A percentile compares a stretch with the other conserved stretches of the same genome.
These are phyloP conservation scores for Neoarius graeffei DNA, from an alignment of 2,113 vertebrate species.

Conservation along the genomic window DNA sequence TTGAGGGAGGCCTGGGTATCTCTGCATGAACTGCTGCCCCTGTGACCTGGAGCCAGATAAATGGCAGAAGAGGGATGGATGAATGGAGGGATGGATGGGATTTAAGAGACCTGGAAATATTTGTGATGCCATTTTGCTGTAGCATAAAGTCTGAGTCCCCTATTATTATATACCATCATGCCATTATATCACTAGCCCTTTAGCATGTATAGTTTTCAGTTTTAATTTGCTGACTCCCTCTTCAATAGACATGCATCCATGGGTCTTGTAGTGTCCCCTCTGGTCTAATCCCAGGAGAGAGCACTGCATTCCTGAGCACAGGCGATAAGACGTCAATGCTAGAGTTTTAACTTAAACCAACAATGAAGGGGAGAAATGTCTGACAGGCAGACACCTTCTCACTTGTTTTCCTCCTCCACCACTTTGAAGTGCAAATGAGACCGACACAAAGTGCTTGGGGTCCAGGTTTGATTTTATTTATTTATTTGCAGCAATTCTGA, in stretches of 20 bases:
- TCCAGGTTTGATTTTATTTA: conserved; percentile 28
- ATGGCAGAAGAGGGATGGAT: too few relatives aligned
- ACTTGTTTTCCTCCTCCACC: conserved; percentile 29
- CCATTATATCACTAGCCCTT: not conserved
- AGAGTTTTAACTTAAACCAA: conserved; percentile 42
- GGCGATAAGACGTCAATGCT: conserved; percentile 54
- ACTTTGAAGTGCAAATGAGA: conserved; percentile 54
- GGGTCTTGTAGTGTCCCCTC: conserved; percentile 30
- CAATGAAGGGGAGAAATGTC: conserved; percentile 8
- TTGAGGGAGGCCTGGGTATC: too few relatives aligned
- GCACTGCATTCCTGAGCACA: conserved; percentile 39
- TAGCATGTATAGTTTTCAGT: not conserved
- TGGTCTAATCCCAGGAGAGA: conserved; percentile 44
- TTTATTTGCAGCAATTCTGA: conserved; percentile 22
- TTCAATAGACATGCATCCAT: not conserved
- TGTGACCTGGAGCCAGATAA: too few relatives aligned
- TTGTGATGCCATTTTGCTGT: not conserved
- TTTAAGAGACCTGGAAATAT: not conserved
- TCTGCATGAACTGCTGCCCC: too few relatives aligned
- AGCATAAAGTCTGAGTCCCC: not conserved
- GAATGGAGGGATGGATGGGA: too few relatives aligned
- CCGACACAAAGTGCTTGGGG: conserved; percentile 27
- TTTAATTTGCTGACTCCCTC: not conserved
- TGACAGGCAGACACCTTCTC: conserved; percentile 43
- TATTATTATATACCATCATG: not conserved